Evolutionary conservation across 2,797 vertebrate genomes (phyloP).

Genomic region (Syngnathus rostellatus): DNA sequence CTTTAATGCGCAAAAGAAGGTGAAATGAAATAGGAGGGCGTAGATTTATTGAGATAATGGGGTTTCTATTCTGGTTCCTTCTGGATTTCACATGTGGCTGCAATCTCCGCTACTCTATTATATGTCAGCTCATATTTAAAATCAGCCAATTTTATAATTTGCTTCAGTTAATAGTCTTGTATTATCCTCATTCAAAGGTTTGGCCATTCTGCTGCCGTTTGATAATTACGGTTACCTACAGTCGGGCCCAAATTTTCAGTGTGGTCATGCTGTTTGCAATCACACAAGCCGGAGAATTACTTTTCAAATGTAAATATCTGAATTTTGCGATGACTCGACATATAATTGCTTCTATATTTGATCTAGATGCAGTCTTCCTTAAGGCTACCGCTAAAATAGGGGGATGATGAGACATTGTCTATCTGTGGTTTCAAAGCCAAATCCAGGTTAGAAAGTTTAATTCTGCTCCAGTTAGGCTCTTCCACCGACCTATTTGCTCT

Average conservation of each 20-base stretch:
- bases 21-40: constrained; percentile 45
- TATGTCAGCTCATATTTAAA: constrained; percentile 41
- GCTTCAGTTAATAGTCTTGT: constrained; percentile 49
- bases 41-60: constrained; percentile 60
- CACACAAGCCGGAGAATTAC: constrained; percentile 39
- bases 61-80: constrained; percentile 41
- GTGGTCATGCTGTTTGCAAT: constrained; percentile 31
- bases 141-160: constrained; percentile 42
- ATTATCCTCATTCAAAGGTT: constrained; percentile 38
- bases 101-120: constrained; percentile 39
- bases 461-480: constrained; percentile 62
- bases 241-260: constrained; percentile 20
- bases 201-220: constrained; percentile 40
- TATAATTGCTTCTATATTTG: constrained; percentile 37
- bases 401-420: constrained; percentile 39
- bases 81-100: constrained; percentile 58
- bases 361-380: constrained; percentile 42
- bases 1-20: constrained; percentile 46
- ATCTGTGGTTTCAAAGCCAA: constrained; percentile 40
- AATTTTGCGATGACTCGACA: constrained; percentile 27
- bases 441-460: constrained; percentile 53
- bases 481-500: constrained; percentile 60
- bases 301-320: constrained; percentile 32
- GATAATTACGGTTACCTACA: constrained; percentile 33
- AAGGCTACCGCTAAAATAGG: constrained; percentile 38